Percentiles rank a stretch among this genome's conserved stretches.
These are phyloP conservation scores for Unio delphinus DNA, from an alignment of 2,888 invertebrate species.

Conservation along the genomic window DNA sequence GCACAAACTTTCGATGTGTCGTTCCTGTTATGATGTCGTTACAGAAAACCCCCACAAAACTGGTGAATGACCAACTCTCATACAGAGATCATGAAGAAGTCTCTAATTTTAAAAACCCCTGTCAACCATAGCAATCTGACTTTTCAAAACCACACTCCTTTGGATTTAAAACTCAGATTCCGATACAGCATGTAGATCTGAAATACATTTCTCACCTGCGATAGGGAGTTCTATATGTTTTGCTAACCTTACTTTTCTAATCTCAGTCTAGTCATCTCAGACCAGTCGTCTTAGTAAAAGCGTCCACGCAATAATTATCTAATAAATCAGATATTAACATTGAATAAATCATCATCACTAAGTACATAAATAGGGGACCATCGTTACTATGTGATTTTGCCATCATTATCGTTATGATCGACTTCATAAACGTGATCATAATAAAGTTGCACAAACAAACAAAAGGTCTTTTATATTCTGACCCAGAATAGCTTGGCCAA, in stretches of 20 bases:
- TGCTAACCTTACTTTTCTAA: constrained; percentile 2
- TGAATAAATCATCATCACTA: no score
- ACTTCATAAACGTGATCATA: no score
- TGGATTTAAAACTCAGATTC: constrained; percentile 5
- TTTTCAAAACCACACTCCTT: neutral
- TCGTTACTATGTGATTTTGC: no score
- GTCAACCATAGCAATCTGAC: constrained; percentile 1
- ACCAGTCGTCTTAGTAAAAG: constrained; percentile 1
- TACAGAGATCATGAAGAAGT: neutral
- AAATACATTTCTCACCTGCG: constrained; percentile 2
- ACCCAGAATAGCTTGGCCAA: no score
- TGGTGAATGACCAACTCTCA: constrained; percentile 2
- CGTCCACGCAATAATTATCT: no score
- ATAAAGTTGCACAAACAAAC: no score
- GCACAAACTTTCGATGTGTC: no score
- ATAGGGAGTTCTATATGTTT: no score
- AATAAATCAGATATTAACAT: no score
- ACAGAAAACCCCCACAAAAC: neutral
- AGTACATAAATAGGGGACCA: no score
- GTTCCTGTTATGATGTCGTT: constrained; percentile 4
- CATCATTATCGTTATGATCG: no score
- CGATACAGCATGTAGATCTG: constrained; percentile 7
- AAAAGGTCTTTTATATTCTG: no score
- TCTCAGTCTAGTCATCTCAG: neutral
- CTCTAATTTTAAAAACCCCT: constrained; percentile 1